These are phyloP conservation scores for Marcusenius ussheri DNA, from an alignment of 2,113 vertebrate genomes.

Conservation along the genomic window DNA sequence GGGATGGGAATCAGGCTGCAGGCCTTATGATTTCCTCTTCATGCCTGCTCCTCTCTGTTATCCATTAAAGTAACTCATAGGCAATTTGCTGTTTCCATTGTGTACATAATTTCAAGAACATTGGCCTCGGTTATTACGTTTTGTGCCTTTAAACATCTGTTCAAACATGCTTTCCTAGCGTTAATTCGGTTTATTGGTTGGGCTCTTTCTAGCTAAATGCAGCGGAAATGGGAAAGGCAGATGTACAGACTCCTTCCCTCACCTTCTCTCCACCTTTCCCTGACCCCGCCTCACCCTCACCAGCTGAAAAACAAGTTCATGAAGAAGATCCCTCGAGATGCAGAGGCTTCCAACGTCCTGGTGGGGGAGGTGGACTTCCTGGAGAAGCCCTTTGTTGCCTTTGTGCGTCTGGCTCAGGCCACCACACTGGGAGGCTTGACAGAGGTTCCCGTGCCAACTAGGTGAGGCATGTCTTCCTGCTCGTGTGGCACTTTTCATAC, in stretches of 20 bases:
- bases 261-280: not conserved
- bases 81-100: not conserved
- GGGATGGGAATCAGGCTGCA: not conserved
- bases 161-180: not conserved
- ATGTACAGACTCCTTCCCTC: not conserved
- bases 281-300: not conserved
- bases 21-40: not conserved
- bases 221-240: not conserved
- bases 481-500: not conserved
- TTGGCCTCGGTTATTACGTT: not conserved
- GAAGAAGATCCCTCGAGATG: conserved; percentile 97
- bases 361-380: conserved; percentile 95
- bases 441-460: conserved; percentile 91
- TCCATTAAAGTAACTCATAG: not conserved
- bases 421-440: conserved; percentile 89
- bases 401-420: conserved; percentile 84
- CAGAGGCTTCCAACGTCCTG: conserved; percentile 90
- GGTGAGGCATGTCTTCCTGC: conserved; percentile 54
- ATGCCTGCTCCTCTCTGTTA: not conserved
- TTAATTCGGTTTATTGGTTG: not conserved
- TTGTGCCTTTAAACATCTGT: not conserved
- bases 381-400: conserved; percentile 90
- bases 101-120: not conserved
- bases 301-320: conserved; percentile 96
- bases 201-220: not conserved